These are phyloP conservation scores for Cremastinae sp. DNA, from an alignment of 2,888 invertebrate species.

Conservation along the genomic window DNA sequence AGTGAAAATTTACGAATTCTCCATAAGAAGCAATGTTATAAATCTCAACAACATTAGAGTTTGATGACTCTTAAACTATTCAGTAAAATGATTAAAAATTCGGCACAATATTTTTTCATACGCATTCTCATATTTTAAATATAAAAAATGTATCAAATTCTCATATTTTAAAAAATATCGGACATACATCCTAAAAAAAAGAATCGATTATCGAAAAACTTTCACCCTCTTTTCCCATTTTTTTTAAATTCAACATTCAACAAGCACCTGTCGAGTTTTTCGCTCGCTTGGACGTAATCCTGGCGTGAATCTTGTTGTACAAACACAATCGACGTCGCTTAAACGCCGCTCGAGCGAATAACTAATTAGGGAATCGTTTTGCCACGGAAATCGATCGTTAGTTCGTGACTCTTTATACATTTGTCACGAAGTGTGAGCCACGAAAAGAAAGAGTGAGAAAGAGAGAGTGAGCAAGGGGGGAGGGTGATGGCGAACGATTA, in stretches of 20 bases:
- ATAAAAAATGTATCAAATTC: no score
- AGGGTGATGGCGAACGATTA: constrained; percentile 42
- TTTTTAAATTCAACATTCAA: neutral
- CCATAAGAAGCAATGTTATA: no score
- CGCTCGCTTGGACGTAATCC: constrained; percentile 1
- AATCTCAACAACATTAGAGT: no score
- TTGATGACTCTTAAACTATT: no score
- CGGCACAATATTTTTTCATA: no score
- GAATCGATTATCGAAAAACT: no score
- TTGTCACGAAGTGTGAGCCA: constrained; percentile 33
- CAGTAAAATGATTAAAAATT: no score
- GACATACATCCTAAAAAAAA: no score
- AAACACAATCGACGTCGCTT: neutral
- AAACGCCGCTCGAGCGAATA: constrained; percentile 47
- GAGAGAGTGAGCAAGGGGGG: constrained; percentile 6
- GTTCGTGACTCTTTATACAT: constrained; percentile 53
- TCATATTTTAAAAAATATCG: no score
- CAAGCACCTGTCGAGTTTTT: neutral
- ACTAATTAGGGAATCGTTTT: constrained; percentile 64
- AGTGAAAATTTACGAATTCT: no score
- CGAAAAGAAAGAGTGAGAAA: constrained; percentile 21
- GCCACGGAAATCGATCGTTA: constrained; percentile 56
- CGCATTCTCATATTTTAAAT: no score
- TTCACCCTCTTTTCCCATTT: neutral
- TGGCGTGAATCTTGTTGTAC: constrained; percentile 25